Percentiles rank a stretch among this genome's conserved stretches.
Evolutionary conservation across 2,113 vertebrate genomes (phyloP).

Genomic region (Formicarius rufipectus): DNA sequence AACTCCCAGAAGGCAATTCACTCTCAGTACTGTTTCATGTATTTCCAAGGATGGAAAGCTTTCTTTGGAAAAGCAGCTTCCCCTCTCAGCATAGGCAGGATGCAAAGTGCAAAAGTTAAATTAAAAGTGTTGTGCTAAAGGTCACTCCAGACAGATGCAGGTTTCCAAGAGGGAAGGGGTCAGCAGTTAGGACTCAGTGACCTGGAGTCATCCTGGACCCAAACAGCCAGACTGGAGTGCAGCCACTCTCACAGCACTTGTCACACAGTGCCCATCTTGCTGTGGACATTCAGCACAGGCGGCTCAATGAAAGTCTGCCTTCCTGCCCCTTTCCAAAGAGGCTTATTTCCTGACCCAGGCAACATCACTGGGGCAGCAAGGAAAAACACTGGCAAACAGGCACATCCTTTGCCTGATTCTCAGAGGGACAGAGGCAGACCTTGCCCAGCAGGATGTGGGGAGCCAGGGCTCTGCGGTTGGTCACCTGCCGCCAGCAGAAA

Average conservation of each 20-base stretch:
- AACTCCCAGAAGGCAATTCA: not conserved
- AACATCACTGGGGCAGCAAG: conserved; percentile 42
- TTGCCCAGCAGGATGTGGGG: conserved; percentile 55
- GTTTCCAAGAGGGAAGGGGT: not conserved
- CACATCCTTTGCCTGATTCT: conserved; percentile 46
- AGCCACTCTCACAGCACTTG: not conserved
- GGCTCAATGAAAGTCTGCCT: not conserved
- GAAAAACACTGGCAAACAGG: conserved; percentile 23
- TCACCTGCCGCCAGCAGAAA: conserved; percentile 17
- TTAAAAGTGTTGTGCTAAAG: not conserved
- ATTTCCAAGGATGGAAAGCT: not conserved
- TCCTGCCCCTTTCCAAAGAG: conserved; percentile 69
- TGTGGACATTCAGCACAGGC: not conserved
- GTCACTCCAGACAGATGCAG: not conserved
- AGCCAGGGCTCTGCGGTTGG: not conserved
- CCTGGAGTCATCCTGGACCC: not conserved
- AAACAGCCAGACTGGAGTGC: not conserved
- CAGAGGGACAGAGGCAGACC: conserved; percentile 5
- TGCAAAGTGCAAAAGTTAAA: not conserved
- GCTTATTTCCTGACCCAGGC: conserved; percentile 41
- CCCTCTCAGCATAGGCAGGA: not conserved
- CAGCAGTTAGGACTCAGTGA: not conserved
- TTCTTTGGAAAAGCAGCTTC: not conserved
- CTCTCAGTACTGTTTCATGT: not conserved
- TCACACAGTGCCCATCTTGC: not conserved